Evolutionary conservation across 2,113 vertebrate species (phyloP), one percentile per base, ranked within the genome.

Genomic region (Bettongia penicillata): DNA sequence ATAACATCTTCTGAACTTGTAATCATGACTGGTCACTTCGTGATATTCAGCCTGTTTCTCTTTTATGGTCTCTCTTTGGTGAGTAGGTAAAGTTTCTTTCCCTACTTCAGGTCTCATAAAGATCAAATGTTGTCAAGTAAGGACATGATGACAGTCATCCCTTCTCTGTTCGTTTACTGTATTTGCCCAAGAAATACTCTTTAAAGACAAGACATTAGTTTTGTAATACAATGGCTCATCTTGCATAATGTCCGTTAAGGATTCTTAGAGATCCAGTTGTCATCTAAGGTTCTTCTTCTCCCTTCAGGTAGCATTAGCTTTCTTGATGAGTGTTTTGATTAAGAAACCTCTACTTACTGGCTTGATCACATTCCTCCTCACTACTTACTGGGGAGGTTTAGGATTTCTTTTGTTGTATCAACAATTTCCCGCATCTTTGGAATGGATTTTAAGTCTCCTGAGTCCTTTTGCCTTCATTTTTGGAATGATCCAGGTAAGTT

Each of bases 381-480:
- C 98, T 0, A 97, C 99, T 61, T 94, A 99, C 94, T 99, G 99
- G 0, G 99, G 99, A 90, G 99, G 98, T 95, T 97, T 99, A 97
- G 99, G 99, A 14, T 98, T 99, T 26, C 97, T 98, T 0, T 98
- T 99, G 52, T 97, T 99, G 52, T 98, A 99, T 95, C 98, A 98
- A 93, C 98, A 99, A 1, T 98, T 99, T 90, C 99, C 99, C 0
- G 98, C 98, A 53, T 96, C 98, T 0, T 90, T 99, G 91, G 98
- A 99, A 52, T 99, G 98, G 99, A 94, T 99, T 8, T 98, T 99
- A 0, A 98, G 99, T 89, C 98, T 99, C 89, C 98, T 99, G 37
- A 99, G 99, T 3, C 99, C 99, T n/a, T 99, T 99, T 53, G 99
- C 99, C 25, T 99, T 99, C 97, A 99, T 99, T 37, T 98, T 98